phyloP scores from a whole-genome alignment of 1,140 invertebrate genomes.

The Zelostemma sp. region DNA sequence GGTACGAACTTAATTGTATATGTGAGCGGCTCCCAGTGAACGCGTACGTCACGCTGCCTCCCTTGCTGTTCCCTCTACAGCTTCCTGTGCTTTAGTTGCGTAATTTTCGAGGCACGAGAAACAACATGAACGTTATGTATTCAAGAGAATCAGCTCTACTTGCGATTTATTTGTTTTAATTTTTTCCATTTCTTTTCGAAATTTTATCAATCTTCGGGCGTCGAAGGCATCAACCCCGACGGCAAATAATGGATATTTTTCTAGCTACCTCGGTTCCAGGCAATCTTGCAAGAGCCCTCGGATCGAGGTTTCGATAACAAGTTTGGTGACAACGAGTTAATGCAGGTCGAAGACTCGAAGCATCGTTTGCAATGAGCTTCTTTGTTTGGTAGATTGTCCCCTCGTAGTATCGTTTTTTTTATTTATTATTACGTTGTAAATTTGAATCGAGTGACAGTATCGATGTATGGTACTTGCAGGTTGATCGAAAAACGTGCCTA shows the following conservation, averaged over 20 bases:
- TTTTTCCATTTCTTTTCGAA: background rate
- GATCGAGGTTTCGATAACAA: constrained; percentile 24
- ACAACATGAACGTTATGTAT: constrained; percentile 6
- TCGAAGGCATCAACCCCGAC: constrained; percentile 12
- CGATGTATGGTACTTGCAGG: constrained; percentile 49
- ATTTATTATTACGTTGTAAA: constrained; percentile 20
- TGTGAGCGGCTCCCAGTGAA: constrained; percentile 32
- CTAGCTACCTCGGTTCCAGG: constrained; percentile 30
- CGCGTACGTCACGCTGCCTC: constrained; percentile 41
- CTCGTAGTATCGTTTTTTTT: constrained; percentile 22
- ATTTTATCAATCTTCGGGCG: constrained; percentile 1
- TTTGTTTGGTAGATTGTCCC: constrained; percentile 23
- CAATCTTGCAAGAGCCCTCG: constrained; percentile 35
- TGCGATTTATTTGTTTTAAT: constrained; percentile 15
- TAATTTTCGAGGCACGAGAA: constrained; percentile 55
- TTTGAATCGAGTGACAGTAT: constrained; percentile 25
- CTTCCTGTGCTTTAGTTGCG: constrained; percentile 66
- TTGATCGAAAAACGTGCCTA: constrained; percentile 19
- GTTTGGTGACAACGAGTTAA: constrained; percentile 24
- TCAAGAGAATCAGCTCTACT: constrained; percentile 6
- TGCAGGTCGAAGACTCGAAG: constrained; percentile 33
- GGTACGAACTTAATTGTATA: constrained; percentile 30
- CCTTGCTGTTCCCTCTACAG: constrained; percentile 49
- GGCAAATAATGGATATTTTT: constrained; percentile 16
- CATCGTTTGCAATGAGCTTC: constrained; percentile 33